Percentiles rank a stretch among this genome's conserved stretches.
Evolutionary conservation across 2,113 vertebrate genomes (phyloP).

Genomic region (Hoplias malabaricus): DNA sequence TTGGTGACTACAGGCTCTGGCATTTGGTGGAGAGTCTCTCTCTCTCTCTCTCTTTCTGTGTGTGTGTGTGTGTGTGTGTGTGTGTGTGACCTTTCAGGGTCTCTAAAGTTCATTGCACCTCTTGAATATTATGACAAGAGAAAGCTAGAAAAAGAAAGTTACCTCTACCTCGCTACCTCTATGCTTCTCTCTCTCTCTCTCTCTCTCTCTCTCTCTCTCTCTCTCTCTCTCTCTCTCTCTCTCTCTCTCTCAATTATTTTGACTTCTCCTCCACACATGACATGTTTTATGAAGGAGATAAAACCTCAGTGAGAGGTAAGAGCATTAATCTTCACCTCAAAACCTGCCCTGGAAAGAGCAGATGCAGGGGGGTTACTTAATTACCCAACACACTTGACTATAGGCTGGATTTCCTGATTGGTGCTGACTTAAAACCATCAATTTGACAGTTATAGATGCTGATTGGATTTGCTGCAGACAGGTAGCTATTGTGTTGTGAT

Average conservation of each 20-base stretch:
- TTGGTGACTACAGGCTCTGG: not conserved
- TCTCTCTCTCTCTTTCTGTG: too few species aligned
- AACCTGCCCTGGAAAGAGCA: not conserved
- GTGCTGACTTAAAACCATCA: not conserved
- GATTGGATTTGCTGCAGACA: not conserved
- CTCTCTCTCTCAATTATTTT: slow-evolving; percentile 26
- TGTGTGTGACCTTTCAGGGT: slow-evolving; percentile 67
- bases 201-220: slow-evolving; percentile 9
- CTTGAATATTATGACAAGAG: slow-evolving; percentile 58
- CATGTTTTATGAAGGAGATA: slow-evolving; percentile 12
- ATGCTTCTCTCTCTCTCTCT: slow-evolving; percentile 20
- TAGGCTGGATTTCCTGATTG: not conserved
- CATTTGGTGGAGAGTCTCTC: not conserved
- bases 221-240: slow-evolving; percentile 10
- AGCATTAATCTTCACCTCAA: slow-evolving; percentile 7
- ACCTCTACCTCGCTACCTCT: slow-evolving; percentile 45
- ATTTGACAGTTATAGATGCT: not conserved
- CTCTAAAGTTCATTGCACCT: slow-evolving; percentile 74
- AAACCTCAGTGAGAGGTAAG: not conserved
- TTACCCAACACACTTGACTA: not conserved
- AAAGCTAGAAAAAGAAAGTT: slow-evolving; percentile 47
- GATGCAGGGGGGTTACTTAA: not conserved
- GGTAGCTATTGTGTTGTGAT: not conserved
- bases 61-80: not conserved
- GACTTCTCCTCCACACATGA: slow-evolving; percentile 26